A percentile compares a stretch with the other conserved stretches of the same genome.
These are phyloP conservation scores for Loriculus beryllinus DNA, from an alignment of 2,797 vertebrate species.

Conservation along the genomic window DNA sequence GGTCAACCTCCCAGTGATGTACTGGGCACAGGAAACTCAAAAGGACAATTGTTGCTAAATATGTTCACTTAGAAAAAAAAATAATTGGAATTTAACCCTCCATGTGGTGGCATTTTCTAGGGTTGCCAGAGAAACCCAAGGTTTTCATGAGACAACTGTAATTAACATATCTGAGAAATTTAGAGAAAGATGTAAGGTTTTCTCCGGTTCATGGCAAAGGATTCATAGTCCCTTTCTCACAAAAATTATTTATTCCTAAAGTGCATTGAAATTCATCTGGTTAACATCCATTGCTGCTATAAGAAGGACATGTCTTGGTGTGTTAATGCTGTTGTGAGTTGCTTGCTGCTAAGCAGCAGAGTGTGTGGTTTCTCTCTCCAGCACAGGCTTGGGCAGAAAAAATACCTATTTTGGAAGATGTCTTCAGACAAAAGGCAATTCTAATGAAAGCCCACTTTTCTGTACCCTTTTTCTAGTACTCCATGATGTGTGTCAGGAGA, in stretches of 20 bases:
- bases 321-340: background rate
- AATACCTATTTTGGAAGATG: background rate
- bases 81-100: background rate
- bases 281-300: background rate
- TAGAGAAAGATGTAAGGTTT: background rate
- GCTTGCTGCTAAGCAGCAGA: background rate
- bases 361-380: background rate
- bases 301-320: background rate
- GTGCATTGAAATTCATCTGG: background rate
- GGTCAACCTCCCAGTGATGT: conserved; percentile 33
- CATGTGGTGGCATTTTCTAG: background rate
- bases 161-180: background rate
- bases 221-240: background rate
- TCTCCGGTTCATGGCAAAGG: background rate
- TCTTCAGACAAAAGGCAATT: background rate
- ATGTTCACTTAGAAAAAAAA: background rate
- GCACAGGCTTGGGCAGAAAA: background rate
- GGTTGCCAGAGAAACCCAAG: background rate
- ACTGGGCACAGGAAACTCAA: conserved; percentile 47
- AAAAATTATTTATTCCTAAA: background rate
- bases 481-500: background rate
- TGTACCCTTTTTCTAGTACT: background rate
- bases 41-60: conserved; percentile 62
- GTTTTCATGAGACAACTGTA: background rate
- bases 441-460: background rate